Evolutionary conservation across 2,113 vertebrate species (phyloP).

Genomic region (Oceanodroma tethys): DNA sequence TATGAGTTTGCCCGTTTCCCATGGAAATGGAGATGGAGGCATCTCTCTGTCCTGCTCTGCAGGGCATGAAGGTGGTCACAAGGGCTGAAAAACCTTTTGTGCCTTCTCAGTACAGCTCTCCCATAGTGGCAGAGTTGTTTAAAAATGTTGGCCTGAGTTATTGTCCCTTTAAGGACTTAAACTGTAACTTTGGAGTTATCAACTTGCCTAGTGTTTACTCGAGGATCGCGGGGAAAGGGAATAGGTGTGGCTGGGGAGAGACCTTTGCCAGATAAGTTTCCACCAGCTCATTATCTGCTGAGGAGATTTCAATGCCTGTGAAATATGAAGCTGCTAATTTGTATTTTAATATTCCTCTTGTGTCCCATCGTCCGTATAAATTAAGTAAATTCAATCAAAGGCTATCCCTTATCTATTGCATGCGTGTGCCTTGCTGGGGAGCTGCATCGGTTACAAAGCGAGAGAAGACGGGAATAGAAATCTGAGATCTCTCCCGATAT

Average conservation of each 20-base stretch:
- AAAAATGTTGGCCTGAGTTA: neutral
- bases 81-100: neutral
- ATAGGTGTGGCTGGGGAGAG: slow-evolving; percentile 34
- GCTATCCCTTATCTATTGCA: slow-evolving; percentile 47
- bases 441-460: neutral
- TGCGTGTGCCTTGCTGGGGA: neutral
- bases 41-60: neutral
- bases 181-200: neutral
- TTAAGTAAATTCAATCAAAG: slow-evolving; percentile 65
- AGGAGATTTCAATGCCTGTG: slow-evolving; percentile 33
- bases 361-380: slow-evolving; percentile 44
- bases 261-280: slow-evolving; percentile 30
- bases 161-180: neutral
- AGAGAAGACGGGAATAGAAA: neutral
- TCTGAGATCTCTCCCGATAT: slow-evolving; percentile 34
- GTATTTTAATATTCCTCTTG: slow-evolving; percentile 63
- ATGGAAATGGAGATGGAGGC: neutral
- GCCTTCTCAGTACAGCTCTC: neutral
- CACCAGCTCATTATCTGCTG: slow-evolving; percentile 41
- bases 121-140: neutral
- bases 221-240: neutral
- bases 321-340: slow-evolving; percentile 63
- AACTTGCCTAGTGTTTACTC: neutral
- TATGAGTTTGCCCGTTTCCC: neutral
- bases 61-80: neutral